Evolutionary conservation across 2,797 vertebrate species (phyloP), one percentile per base, ranked within the genome.

Genomic region (Spheniscus humboldti): DNA sequence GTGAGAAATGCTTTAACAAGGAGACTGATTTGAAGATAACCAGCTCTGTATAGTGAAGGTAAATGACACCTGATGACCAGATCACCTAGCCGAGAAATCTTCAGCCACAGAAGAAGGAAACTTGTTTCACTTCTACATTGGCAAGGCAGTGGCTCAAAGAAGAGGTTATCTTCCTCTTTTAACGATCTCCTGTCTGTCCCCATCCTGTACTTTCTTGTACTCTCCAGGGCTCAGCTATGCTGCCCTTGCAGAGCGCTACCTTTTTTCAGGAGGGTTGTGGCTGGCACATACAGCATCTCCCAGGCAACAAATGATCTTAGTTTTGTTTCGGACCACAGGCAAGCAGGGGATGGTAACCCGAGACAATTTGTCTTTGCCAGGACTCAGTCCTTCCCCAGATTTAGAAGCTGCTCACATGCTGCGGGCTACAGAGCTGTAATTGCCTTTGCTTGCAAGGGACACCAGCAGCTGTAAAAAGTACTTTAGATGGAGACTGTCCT

Each of bases 341-440:
- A 18, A 41, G 67, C 90, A 16, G 10, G 48, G 85, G 75, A 4
- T 11, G 69, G 96, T 90, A 97, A 97, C 94, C 86, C 10, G 95
- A 97, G 89, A 92, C 92, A 45, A 35, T 43, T 77, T 24, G 53
- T 50, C 92, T 92, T 57, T 94, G 96, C 93, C 93, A 94, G 87
- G 47, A 11, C 72, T 96, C 81, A 77, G 87, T 68, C 81, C 92
- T 95, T 88, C 64, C 81, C 97, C 91, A 86, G 94, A 97, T 96
- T 97, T 97, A 96, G 96, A 95, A 97, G 93, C 85, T 80, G 89
- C 85, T 94, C 66, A 67, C 87, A 69, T 88, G 92, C 64, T 92
- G 75, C 1, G 5, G 73, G 90, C 74, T 78, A 15, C 56, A 9
- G 84, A 62, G 81, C 84, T 92, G 78, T 53, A 52, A 55, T 59